Percentiles rank a stretch among this genome's conserved stretches.
Conservation (phyloP, 2,888 invertebrate species). For the Ophioninae sp. region DNA sequence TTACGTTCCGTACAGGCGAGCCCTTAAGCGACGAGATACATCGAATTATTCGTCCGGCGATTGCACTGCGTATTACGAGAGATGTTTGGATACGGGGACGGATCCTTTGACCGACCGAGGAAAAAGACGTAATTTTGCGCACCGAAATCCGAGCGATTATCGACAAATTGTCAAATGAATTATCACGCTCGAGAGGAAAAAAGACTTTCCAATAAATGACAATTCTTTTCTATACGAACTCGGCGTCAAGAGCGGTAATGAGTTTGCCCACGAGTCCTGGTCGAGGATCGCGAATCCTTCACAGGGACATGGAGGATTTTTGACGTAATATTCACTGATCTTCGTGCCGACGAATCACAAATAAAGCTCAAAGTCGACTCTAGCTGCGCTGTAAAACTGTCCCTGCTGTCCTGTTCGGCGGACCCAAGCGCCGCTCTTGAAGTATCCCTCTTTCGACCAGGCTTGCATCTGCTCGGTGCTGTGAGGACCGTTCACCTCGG, state of each 20-base stretch:
- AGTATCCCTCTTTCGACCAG: conserved; percentile 93
- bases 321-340: conserved; percentile 1
- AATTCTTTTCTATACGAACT: background rate
- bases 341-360: conserved; percentile 81
- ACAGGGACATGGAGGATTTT: background rate
- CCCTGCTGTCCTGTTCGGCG: conserved; percentile 88
- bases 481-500: conserved; percentile 92
- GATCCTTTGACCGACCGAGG: conserved; percentile 14
- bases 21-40: conserved; percentile 12
- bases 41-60: conserved; percentile 25
- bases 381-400: conserved; percentile 92
- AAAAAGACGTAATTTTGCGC: conserved; percentile 7
- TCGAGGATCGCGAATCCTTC: background rate
- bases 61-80: conserved; percentile 40
- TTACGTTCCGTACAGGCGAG: conserved; percentile 13
- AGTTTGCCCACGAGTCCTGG: background rate
- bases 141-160: conserved; percentile 18
- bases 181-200: conserved; percentile 7
- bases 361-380: conserved; percentile 97
- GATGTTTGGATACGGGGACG: conserved; percentile 35
- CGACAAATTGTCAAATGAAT: conserved; percentile 31
- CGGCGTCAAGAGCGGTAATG: background rate
- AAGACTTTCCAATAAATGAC: conserved; percentile 18
- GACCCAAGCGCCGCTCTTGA: conserved; percentile 93
- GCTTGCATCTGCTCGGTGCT: conserved; percentile 94